Evolutionary conservation across 2,888 invertebrate species (phyloP).

Genomic region (Parapristionchus giblindavisi): DNA sequence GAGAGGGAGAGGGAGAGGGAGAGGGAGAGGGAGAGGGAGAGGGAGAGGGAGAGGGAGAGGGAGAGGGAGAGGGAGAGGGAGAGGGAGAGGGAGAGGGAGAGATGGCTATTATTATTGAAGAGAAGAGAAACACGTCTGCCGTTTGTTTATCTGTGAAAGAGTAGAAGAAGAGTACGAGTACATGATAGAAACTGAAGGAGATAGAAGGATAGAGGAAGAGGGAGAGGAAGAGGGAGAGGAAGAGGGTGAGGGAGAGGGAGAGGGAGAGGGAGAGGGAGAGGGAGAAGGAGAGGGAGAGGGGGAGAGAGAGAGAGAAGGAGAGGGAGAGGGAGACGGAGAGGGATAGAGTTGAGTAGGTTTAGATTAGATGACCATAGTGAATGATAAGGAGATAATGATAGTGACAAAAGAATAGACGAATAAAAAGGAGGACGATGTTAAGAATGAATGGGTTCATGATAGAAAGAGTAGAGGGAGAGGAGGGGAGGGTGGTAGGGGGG

Average conservation of each 20-base stretch:
- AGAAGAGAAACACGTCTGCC: no score
- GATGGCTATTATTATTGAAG: conserved; percentile 18
- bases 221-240: background rate
- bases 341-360: background rate
- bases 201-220: conserved; percentile 14
- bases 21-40: conserved; percentile 11
- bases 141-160: no score
- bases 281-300: background rate
- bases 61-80: conserved; percentile 12
- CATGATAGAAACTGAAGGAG: no score
- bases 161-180: background rate
- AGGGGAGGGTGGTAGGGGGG: background rate
- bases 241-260: background rate
- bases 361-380: background rate
- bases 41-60: conserved; percentile 8
- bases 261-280: background rate
- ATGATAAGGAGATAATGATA: background rate
- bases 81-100: conserved; percentile 18
- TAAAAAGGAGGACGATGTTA: conserved; percentile 1
- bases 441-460: background rate
- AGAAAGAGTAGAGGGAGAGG: background rate
- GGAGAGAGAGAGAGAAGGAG: conserved; percentile 21
- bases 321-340: background rate
- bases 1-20: conserved; percentile 17
- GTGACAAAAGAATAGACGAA: background rate